Conservation (phyloP, 2,888 invertebrate genomes). For the Apocheima hispidaria region DNA sequence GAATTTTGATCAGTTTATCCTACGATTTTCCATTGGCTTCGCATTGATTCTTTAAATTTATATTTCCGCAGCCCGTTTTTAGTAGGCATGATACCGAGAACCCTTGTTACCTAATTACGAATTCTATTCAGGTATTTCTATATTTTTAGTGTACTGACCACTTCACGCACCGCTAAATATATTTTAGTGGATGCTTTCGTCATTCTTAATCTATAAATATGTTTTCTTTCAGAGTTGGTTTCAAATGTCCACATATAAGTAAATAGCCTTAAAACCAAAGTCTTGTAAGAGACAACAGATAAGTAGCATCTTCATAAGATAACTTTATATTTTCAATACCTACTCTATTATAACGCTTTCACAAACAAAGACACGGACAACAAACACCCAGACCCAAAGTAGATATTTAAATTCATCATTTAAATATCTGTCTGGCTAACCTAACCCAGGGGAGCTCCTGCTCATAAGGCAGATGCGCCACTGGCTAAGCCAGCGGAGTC, state of each 20-base stretch:
- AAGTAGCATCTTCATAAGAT: too few relatives aligned
- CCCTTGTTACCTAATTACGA: slow-evolving; percentile 39
- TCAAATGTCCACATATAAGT: background rate
- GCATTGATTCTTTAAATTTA: slow-evolving; percentile 45
- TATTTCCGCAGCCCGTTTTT: slow-evolving; percentile 43
- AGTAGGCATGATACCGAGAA: slow-evolving; percentile 43
- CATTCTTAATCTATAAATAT: slow-evolving; percentile 18
- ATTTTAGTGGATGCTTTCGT: slow-evolving; percentile 32
- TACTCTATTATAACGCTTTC: too few relatives aligned
- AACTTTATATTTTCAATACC: too few relatives aligned
- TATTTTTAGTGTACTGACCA: slow-evolving; percentile 42
- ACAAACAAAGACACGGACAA: too few relatives aligned
- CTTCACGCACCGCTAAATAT: slow-evolving; percentile 33
- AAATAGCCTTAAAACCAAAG: background rate
- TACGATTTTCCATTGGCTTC: slow-evolving; percentile 38
- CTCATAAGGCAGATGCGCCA: too few relatives aligned
- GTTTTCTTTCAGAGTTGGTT: slow-evolving; percentile 6
- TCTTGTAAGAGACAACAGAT: background rate
- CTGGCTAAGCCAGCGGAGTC: too few relatives aligned
- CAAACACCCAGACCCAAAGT: too few relatives aligned
- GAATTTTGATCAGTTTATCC: slow-evolving; percentile 7
- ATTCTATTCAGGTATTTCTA: slow-evolving; percentile 45
- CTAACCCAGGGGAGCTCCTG: too few relatives aligned
- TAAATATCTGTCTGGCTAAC: too few relatives aligned
- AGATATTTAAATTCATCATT: too few relatives aligned